A percentile compares a stretch with the other conserved stretches of the same genome.
Evolutionary conservation across 2,113 vertebrate genomes (phyloP).

Genomic region (Mirza zaza): DNA sequence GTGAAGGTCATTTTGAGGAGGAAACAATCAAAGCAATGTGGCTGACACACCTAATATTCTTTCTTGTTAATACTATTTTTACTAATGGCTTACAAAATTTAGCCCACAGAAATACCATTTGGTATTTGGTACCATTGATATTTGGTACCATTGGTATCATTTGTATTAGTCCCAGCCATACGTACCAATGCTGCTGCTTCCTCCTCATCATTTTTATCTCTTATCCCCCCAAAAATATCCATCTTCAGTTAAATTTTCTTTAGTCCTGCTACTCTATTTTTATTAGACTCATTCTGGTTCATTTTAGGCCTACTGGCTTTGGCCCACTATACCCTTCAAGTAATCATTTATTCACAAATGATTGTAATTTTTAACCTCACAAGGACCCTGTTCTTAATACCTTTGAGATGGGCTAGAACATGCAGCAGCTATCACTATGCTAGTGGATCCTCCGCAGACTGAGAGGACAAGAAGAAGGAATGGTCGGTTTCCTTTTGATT

Average conservation of each 20-base stretch:
- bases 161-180: not conserved
- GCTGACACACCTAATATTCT: not conserved
- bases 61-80: not conserved
- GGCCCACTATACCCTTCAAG: not conserved
- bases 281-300: not conserved
- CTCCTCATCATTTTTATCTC: not conserved
- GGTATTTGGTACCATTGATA: not conserved
- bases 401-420: not conserved
- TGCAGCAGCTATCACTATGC: not conserved
- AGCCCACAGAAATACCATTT: not conserved
- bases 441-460: not conserved
- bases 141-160: not conserved
- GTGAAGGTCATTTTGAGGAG: not conserved
- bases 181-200: not conserved
- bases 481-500: not conserved
- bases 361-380: not conserved
- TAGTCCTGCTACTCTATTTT: not conserved
- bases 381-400: not conserved
- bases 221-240: not conserved
- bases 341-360: not conserved
- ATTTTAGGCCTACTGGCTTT: not conserved
- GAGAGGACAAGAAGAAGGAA: not conserved
- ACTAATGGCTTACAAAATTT: not conserved
- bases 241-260: not conserved
- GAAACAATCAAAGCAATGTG: not conserved